These are phyloP conservation scores for Philaenus spumarius DNA, from an alignment of 1,140 invertebrate species.

Conservation along the genomic window DNA sequence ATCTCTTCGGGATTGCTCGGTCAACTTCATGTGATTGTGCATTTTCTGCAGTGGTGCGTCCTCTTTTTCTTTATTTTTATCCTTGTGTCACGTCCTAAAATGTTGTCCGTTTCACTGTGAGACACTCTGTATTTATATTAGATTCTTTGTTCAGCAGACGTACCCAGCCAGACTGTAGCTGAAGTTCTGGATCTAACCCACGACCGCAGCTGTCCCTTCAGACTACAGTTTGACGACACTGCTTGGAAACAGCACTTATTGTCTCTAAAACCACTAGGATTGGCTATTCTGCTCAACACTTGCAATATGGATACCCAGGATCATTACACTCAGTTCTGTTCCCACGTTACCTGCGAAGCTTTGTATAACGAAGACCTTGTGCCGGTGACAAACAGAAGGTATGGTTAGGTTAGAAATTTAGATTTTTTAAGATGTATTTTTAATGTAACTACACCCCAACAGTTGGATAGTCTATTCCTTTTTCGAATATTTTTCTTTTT, in stretches of 20 bases:
- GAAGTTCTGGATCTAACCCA: conserved; percentile 90
- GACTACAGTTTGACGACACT: conserved; percentile 91
- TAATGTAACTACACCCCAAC: too few relatives aligned
- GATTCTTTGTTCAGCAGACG: too few relatives aligned
- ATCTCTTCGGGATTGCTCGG: too few relatives aligned
- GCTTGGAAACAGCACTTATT: conserved; percentile 78
- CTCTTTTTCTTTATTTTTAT: too few relatives aligned
- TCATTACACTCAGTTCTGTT: conserved; percentile 86
- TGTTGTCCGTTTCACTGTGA: too few relatives aligned
- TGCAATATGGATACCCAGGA: conserved; percentile 79
- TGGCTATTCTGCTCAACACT: conserved; percentile 90
- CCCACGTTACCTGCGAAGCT: conserved; percentile 89
- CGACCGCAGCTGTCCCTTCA: conserved; percentile 81
- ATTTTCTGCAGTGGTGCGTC: too few relatives aligned
- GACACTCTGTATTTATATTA: too few relatives aligned
- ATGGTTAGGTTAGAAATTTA: conserved; percentile 29
- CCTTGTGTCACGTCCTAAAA: too few relatives aligned
- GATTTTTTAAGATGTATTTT: background rate
- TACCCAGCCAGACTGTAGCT: conserved; percentile 39
- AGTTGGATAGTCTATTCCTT: background rate
- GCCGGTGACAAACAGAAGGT: conserved; percentile 87
- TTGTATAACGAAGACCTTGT: conserved; percentile 81
- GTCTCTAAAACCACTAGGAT: conserved; percentile 86
- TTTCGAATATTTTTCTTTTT: background rate
- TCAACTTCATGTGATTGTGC: too few relatives aligned